Conservation (phyloP, 2,113 vertebrate genomes). For the Canis aureus region DNA sequence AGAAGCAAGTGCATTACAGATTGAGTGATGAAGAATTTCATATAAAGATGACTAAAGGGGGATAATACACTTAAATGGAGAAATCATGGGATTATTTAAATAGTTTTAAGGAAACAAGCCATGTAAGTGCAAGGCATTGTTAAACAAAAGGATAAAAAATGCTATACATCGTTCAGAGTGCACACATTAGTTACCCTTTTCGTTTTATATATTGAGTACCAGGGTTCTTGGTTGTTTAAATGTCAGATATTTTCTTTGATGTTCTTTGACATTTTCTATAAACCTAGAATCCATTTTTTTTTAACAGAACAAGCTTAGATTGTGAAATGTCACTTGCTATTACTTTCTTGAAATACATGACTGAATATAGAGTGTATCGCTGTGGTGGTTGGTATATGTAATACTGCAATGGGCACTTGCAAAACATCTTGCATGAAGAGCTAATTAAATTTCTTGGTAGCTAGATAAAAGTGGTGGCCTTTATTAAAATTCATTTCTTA, state of each 20-base stretch:
- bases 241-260: slow-evolving; percentile 64
- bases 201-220: not conserved
- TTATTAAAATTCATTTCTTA: slow-evolving; percentile 55
- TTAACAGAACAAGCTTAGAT: slow-evolving; percentile 58
- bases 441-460: slow-evolving; percentile 16
- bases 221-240: slow-evolving; percentile 62
- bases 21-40: slow-evolving; percentile 16
- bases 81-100: not conserved
- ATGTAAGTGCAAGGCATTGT: not conserved
- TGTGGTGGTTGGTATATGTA: not conserved
- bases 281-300: slow-evolving; percentile 55
- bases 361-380: not conserved
- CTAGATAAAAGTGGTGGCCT: not conserved
- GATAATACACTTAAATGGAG: not conserved
- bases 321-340: slow-evolving; percentile 72
- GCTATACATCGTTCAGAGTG: not conserved
- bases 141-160: slow-evolving; percentile 39
- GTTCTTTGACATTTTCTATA: slow-evolving; percentile 71
- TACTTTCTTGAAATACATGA: slow-evolving; percentile 67
- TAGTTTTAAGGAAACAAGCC: not conserved
- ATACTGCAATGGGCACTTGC: not conserved
- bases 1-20: not conserved
- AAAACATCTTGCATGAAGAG: slow-evolving; percentile 14
- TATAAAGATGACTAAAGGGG: not conserved
- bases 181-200: not conserved